Conservation (phyloP, 2,113 vertebrate genomes). For the Scomber japonicus region DNA sequence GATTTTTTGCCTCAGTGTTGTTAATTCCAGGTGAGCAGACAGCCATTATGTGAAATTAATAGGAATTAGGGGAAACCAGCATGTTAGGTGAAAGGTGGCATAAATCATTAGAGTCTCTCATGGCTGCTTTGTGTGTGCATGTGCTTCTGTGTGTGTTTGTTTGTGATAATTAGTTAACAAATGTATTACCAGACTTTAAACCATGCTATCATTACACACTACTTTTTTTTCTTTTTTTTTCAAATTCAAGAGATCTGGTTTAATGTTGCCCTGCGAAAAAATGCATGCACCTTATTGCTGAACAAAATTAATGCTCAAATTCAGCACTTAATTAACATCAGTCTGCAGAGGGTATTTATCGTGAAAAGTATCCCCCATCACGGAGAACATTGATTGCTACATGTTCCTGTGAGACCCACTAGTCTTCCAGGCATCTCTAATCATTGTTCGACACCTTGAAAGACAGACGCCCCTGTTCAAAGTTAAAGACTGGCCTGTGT, state of each 20-base stretch:
- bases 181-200: constrained; percentile 42
- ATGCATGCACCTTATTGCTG: constrained; percentile 19
- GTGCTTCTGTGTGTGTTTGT: constrained; percentile 17
- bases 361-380: constrained; percentile 67
- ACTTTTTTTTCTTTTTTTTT: neutral
- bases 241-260: constrained; percentile 30
- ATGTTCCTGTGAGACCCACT: constrained; percentile 70
- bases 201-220: neutral
- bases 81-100: constrained; percentile 76
- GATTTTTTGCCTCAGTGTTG: constrained; percentile 74
- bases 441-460: constrained; percentile 82
- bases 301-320: constrained; percentile 77
- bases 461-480: constrained; percentile 80
- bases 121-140: constrained; percentile 26
- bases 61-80: constrained; percentile 74
- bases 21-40: constrained; percentile 84
- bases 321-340: constrained; percentile 76
- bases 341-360: constrained; percentile 74
- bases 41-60: constrained; percentile 82
- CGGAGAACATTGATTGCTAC: constrained; percentile 76
- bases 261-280: constrained; percentile 36
- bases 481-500: constrained; percentile 83
- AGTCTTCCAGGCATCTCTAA: constrained; percentile 82
- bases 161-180: constrained; percentile 5
- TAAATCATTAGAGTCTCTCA: constrained; percentile 65